A percentile compares a stretch with the other conserved stretches of the same genome.
phyloP scores from a whole-genome alignment of 2,113 vertebrate species.

The Atherinomorus stipes region DNA sequence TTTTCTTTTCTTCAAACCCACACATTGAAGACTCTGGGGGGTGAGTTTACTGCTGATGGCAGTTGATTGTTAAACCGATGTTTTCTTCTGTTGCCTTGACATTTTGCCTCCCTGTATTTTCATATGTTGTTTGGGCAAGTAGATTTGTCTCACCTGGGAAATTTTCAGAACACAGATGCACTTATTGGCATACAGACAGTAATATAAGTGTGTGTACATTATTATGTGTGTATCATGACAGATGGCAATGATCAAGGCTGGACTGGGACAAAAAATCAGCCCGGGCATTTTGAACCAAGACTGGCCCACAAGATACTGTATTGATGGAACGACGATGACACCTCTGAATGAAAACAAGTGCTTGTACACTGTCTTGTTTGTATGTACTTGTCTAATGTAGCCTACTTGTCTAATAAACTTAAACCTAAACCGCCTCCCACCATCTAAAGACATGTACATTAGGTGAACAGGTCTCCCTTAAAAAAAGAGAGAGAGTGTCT shows the following conservation, averaged over 20 bases:
- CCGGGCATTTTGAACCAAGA: too few relatives aligned
- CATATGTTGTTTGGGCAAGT: not conserved
- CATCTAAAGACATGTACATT: too few relatives aligned
- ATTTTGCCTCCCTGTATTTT: not conserved
- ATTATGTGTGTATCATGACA: not conserved
- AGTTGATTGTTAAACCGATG: conserved; percentile 2
- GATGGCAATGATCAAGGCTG: conserved; percentile 4
- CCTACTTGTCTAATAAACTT: too few relatives aligned
- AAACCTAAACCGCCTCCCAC: too few relatives aligned
- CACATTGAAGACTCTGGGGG: not conserved
- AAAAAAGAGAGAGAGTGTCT: too few relatives aligned
- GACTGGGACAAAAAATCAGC: too few relatives aligned
- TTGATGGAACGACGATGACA: too few relatives aligned
- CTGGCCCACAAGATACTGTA: too few relatives aligned
- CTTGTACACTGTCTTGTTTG: too few relatives aligned
- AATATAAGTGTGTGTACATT: not conserved
- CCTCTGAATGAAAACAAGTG: too few relatives aligned
- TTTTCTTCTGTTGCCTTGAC: not conserved
- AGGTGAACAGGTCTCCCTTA: too few relatives aligned
- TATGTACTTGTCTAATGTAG: too few relatives aligned
- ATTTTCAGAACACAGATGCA: conserved; percentile 6
- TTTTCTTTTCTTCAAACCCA: not conserved
- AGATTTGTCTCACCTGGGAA: conserved; percentile 2
- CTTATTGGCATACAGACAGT: not conserved
- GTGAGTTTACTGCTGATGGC: not conserved